Evolutionary conservation across 2,113 vertebrate species (phyloP).

Genomic region (Scopus umbretta): DNA sequence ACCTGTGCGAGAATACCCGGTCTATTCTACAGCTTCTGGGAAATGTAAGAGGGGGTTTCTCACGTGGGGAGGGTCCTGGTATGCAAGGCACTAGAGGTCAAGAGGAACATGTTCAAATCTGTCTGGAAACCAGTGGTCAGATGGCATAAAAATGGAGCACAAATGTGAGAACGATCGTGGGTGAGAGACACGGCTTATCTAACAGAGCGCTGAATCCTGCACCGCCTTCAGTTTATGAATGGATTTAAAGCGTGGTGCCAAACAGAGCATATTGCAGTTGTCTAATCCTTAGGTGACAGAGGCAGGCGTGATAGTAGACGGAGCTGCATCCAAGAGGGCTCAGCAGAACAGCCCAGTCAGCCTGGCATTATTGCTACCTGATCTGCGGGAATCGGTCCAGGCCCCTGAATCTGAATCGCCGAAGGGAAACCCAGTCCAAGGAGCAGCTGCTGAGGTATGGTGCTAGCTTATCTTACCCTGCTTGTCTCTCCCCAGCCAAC

Average conservation of each 20-base stretch:
- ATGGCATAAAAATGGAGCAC: neutral
- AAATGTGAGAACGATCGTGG: neutral
- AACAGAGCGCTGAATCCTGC: neutral
- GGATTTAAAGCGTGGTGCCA: constrained; percentile 41
- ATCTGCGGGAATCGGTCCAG: neutral
- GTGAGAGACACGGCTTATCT: constrained; percentile 8
- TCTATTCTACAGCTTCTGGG: neutral
- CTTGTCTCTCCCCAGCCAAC: neutral
- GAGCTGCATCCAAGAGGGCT: constrained; percentile 42
- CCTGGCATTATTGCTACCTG: constrained; percentile 37
- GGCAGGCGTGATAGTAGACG: constrained; percentile 30
- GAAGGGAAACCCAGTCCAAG: neutral
- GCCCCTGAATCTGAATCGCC: neutral
- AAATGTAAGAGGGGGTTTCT: neutral
- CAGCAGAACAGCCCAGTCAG: constrained; percentile 11
- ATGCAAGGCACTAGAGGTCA: neutral
- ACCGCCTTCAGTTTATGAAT: constrained; percentile 46
- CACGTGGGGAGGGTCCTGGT: neutral
- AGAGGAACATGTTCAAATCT: neutral
- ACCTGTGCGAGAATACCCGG: neutral
- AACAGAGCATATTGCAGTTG: constrained; percentile 53
- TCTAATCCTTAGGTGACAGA: constrained; percentile 56
- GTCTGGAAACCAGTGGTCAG: constrained; percentile 2
- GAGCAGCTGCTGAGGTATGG: neutral
- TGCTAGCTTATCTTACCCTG: neutral